Base-by-base conservation (phyloP, 2,797 vertebrate genomes). In the Pristis pectinata region DNA sequence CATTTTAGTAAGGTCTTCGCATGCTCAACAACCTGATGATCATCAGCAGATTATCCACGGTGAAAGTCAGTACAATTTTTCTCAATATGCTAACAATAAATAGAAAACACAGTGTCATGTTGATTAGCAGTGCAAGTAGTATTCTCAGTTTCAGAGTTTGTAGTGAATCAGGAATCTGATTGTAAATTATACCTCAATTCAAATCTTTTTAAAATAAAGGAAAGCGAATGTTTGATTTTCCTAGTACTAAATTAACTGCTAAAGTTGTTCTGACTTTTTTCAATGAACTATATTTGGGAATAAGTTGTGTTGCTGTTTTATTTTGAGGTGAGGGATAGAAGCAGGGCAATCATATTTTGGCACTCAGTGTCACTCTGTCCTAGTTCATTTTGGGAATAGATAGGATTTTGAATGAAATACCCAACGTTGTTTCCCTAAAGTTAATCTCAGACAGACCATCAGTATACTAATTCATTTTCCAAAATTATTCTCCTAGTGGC, bases 41-140 rank as follows among this genome's bases (percentile, higher is more conserved):
- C 99, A 98, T 96, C 98, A 99, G 96, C 99, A 99, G 95, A 99
- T 99, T 95, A 97, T 98, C 95, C 98, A 99, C 0, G 99, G 98
- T 95, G 99, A 99, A 96, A 98, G 99, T 99, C 96, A 96, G 99
- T 98, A 95, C 83, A 94, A 9, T 22, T 72, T 76, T 8, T 53
- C 72, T 53, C 44, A 74, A 10, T 24, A 4, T 37, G 7, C n/a
- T 44, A 72, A 27, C 44, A 9, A 64, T 49, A 44, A 93, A 17
- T 74, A 34, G 61, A 93, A 49, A 93, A 41, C 70, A 3, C 11
- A 74, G 41, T 34, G 67, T 30, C 24, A 49, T 53, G 70, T 76
- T 94, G 27, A 49, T 41, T 30, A 72, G 13, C 24, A 53, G 37
- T 72, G 70, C 22, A 49, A 53, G 30, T 93, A 30, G 13, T 74